These are phyloP conservation scores for Hydrocynus forskahlii DNA, from an alignment of 2,797 vertebrate species.

Conservation along the genomic window DNA sequence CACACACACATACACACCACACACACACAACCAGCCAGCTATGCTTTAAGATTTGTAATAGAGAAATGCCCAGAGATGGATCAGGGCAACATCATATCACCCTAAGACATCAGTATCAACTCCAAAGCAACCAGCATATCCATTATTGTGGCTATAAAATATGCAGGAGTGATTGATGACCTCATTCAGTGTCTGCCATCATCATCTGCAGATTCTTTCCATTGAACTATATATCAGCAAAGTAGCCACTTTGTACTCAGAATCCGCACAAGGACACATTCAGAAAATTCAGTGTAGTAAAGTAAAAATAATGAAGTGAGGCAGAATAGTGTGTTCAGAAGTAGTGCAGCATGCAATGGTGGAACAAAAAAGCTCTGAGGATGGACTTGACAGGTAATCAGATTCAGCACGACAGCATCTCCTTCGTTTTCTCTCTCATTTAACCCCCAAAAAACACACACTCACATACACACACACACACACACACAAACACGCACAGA, in stretches of 20 bases:
- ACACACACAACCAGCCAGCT: background rate
- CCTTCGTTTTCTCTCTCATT: constrained; percentile 51
- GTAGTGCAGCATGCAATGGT: constrained; percentile 22
- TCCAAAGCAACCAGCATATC: too few relatives aligned
- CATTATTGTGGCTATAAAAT: background rate
- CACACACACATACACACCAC: background rate
- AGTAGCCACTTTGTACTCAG: background rate
- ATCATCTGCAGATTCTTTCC: background rate
- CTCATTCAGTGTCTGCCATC: background rate
- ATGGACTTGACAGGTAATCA: constrained; percentile 50
- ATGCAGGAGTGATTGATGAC: background rate
- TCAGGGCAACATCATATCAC: background rate
- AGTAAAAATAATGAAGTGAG: constrained; percentile 19
- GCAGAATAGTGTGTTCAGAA: background rate
- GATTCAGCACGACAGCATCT: constrained; percentile 48
- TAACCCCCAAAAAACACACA: constrained; percentile 3
- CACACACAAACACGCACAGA: constrained; percentile 17
- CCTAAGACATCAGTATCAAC: background rate
- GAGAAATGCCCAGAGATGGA: background rate
- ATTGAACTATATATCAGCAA: background rate
- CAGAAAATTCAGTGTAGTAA: background rate
- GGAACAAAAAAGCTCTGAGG: constrained; percentile 36
- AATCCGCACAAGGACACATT: constrained; percentile 1
- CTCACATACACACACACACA: constrained; percentile 1
- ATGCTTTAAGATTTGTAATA: background rate